Base-by-base conservation (phyloP, 1,140 invertebrate genomes). In the Sarcophaga bullata region DNA sequence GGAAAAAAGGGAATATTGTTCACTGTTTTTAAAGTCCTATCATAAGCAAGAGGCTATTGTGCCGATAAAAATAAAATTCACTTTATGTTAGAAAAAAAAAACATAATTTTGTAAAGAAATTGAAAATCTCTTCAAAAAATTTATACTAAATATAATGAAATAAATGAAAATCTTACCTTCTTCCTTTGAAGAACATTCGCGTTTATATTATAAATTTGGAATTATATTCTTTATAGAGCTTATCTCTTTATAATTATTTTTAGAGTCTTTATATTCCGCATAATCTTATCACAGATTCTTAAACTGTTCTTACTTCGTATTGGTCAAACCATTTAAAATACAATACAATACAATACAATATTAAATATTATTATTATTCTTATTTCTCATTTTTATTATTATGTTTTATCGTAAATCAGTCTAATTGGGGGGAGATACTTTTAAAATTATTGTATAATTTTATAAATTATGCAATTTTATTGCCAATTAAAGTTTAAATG, bases 231-330 rank as follows among this genome's bases (percentile, higher is more conserved):
- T 37, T 37, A 4, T 37, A 37, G 25, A 37, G 25, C 25, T 37
- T 37, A 2, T 37, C 4, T 37, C 25, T 4, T 37, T 4, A 37
- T 4, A 2, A 2, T 37, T 37, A 37, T 37, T 2, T 37, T 37
- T 37, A 37, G 4, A 37, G 25, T 37, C 4, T 37, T 37, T 37
- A 37, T 37, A 37, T 37, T 37, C 4, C 25, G 25, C 4, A 37
- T 19, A 68, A 68, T 68, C 62, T 68, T 68, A 68, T 68, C 62
- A 68, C 62, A 68, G 62, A 68, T 37, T 68, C 62, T 68, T 9
- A 68, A 68, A 68, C 62, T 68, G 62, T 68, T 68, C 62, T 68
- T 68, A 68, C 62, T 68, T n/a, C n/a, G n/a, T 68, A 68, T 68
- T 68, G 62, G 62, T 68, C 62, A 68, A 25, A 68, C 62, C 62